phyloP scores from a whole-genome alignment of 2,797 vertebrate genomes.

The Sebastes itinus region DNA sequence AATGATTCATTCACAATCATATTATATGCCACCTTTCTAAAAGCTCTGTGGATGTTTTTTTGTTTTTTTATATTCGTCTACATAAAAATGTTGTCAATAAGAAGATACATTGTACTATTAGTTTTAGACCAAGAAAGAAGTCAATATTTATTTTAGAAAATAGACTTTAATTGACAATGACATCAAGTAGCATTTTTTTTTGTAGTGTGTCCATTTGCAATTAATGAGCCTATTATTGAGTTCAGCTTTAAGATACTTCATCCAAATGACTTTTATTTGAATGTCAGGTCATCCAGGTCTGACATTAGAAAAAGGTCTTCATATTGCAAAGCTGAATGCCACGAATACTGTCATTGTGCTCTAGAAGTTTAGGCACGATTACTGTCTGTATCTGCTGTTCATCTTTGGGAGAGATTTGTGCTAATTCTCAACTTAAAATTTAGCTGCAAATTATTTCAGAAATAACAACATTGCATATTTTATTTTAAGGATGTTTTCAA shows the following conservation, averaged over 20 bases:
- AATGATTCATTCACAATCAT: too few species aligned
- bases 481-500: background rate
- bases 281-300: background rate
- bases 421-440: background rate
- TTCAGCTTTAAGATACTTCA: background rate
- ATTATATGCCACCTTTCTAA: too few species aligned
- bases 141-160: background rate
- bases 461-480: background rate
- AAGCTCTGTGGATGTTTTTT: too few species aligned
- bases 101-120: background rate
- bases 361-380: background rate
- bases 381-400: background rate
- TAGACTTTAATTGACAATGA: background rate
- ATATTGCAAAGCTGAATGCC: background rate
- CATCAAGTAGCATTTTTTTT: background rate
- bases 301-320: background rate
- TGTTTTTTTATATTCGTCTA: fast-evolving
- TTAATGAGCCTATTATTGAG: background rate
- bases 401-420: background rate
- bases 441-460: background rate
- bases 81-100: too few species aligned
- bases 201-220: background rate
- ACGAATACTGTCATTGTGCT: background rate
- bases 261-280: background rate
- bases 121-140: background rate